phyloP scores from a whole-genome alignment of 2,888 invertebrate genomes.

The Rhagium mordax region DNA sequence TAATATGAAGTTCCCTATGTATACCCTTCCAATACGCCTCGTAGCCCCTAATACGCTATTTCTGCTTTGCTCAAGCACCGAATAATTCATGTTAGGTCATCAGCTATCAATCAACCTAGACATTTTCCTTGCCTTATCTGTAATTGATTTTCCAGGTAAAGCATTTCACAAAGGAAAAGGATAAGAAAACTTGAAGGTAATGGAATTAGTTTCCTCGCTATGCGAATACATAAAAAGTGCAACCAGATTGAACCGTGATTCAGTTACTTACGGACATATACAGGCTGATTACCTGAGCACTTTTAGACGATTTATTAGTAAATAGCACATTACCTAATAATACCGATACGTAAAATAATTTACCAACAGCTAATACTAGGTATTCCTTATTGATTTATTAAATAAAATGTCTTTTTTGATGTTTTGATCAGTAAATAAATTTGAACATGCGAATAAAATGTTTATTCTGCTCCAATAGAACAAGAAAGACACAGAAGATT shows the following conservation, averaged over 20 bases:
- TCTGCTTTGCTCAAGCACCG: constrained; percentile 12
- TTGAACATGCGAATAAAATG: too few relatives aligned
- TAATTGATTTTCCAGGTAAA: constrained; percentile 50
- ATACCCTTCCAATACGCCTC: neutral
- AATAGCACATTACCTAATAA: too few relatives aligned
- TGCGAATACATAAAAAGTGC: constrained; percentile 15
- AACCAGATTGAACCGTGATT: constrained; percentile 22
- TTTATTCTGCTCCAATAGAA: too few relatives aligned
- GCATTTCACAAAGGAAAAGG: constrained; percentile 39
- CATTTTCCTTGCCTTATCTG: constrained; percentile 46
- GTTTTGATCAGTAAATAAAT: too few relatives aligned
- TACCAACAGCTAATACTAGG: too few relatives aligned
- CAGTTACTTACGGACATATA: neutral
- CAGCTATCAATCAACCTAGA: constrained; percentile 48
- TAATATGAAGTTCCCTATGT: neutral
- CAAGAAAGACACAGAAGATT: too few relatives aligned
- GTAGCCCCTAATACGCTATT: constrained; percentile 8
- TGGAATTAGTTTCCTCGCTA: constrained; percentile 34
- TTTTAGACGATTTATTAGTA: neutral
- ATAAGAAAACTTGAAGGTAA: constrained; percentile 37
- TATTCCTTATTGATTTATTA: too few relatives aligned
- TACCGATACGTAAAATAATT: too few relatives aligned
- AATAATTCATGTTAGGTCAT: constrained; percentile 44
- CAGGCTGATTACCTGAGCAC: neutral
- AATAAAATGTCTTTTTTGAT: too few relatives aligned